Evolutionary conservation across 2,888 invertebrate species (phyloP).

Genomic region (Campopleginae sp.): DNA sequence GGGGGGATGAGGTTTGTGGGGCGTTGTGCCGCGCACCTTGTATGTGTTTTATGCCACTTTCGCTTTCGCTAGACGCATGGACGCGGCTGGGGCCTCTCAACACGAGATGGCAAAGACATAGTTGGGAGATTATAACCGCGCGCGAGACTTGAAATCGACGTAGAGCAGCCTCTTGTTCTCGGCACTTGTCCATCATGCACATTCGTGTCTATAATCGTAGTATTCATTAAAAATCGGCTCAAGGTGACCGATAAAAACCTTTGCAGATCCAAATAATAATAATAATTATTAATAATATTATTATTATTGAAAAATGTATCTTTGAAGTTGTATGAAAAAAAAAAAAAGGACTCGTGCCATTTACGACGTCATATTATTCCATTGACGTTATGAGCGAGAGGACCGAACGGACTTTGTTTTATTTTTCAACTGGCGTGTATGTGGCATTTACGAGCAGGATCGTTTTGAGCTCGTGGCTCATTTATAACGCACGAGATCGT

Average conservation of each 20-base stretch:
- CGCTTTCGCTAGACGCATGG: slow-evolving; percentile 54
- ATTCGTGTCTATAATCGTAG: slow-evolving; percentile 34
- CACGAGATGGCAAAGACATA: slow-evolving; percentile 30
- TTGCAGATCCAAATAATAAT: not conserved
- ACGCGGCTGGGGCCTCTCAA: slow-evolving; percentile 16
- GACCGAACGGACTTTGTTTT: not conserved
- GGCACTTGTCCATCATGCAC: slow-evolving; percentile 60
- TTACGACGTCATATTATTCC: slow-evolving; percentile 3
- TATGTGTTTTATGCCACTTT: slow-evolving; percentile 59
- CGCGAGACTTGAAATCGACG: slow-evolving; percentile 33
- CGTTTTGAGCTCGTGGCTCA: not conserved
- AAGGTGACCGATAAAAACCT: slow-evolving; percentile 70
- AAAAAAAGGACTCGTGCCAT: not conserved
- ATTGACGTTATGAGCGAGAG: not conserved
- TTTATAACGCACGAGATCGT: slow-evolving; percentile 4
- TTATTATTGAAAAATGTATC: not conserved
- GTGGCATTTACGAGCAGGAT: slow-evolving; percentile 19
- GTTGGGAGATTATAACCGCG: slow-evolving; percentile 19
- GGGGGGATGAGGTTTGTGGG: slow-evolving; percentile 4
- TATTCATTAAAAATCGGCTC: slow-evolving; percentile 65
- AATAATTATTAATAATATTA: not conserved
- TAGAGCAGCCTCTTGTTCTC: slow-evolving; percentile 57
- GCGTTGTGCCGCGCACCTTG: slow-evolving; percentile 54
- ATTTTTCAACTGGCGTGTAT: not conserved
- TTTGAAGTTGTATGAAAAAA: not conserved